A percentile compares a stretch with the other conserved stretches of the same genome.
Evolutionary conservation across 2,797 vertebrate genomes (phyloP).

Genomic region (Typhlichthys eigenmanni): DNA sequence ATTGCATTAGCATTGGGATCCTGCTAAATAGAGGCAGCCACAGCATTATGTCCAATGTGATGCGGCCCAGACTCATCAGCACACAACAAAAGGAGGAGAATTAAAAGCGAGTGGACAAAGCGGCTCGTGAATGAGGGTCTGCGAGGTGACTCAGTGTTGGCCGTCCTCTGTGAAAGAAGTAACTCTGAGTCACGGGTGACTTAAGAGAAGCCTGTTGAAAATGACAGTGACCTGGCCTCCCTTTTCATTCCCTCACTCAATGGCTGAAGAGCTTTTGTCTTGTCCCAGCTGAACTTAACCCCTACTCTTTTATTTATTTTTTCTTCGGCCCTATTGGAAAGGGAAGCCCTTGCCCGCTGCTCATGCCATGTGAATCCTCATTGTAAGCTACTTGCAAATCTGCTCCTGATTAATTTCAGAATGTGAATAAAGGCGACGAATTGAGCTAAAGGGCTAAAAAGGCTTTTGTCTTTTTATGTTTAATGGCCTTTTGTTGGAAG

Average conservation of each 20-base stretch:
- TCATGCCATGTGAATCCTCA: constrained; percentile 59
- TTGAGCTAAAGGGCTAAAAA: constrained; percentile 57
- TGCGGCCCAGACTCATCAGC: no score
- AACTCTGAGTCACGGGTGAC: no score
- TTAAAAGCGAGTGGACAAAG: no score
- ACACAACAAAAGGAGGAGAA: no score
- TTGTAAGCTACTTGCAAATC: constrained; percentile 68
- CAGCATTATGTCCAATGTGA: no score
- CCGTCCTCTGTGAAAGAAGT: no score
- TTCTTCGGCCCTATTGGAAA: constrained; percentile 40
- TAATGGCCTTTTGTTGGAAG: constrained; percentile 71
- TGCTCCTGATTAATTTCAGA: constrained; percentile 76
- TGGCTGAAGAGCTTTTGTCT: constrained; percentile 48
- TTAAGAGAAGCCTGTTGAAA: not conserved
- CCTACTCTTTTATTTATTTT: constrained; percentile 23
- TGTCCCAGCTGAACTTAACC: constrained; percentile 27
- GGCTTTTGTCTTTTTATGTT: constrained; percentile 69
- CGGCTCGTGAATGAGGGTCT: no score
- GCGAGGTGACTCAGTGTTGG: no score
- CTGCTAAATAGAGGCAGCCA: no score
- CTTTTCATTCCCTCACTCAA: constrained; percentile 36
- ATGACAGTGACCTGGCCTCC: not conserved
- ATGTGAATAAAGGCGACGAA: constrained; percentile 57
- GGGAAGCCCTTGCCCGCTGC: constrained; percentile 44
- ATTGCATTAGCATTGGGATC: no score